phyloP scores from a whole-genome alignment of 2,797 vertebrate species.

The Pangasius macronema region DNA sequence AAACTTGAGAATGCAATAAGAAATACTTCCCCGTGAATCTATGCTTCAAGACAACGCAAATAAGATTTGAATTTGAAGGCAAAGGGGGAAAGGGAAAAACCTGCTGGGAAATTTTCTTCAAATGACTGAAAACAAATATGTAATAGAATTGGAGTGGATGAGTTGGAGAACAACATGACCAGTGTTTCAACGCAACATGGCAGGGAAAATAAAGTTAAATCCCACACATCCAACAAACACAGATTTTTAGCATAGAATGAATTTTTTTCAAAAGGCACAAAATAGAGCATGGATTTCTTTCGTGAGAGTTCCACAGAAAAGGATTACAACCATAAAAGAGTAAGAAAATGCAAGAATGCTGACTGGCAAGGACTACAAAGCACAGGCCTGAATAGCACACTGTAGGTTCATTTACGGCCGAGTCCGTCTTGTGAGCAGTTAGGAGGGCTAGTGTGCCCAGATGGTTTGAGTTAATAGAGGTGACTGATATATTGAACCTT shows the following conservation, averaged over 20 bases:
- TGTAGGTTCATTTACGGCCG: slow-evolving; percentile 13
- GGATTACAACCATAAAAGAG: slow-evolving; percentile 32
- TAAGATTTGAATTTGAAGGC: slow-evolving; percentile 49
- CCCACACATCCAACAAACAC: slow-evolving; percentile 42
- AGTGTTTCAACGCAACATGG: slow-evolving; percentile 42
- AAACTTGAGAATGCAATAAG: slow-evolving; percentile 67
- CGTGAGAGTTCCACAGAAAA: slow-evolving; percentile 9
- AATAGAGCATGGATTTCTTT: slow-evolving; percentile 34
- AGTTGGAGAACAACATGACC: slow-evolving; percentile 37
- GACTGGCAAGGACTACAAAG: slow-evolving; percentile 20
- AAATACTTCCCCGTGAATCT: slow-evolving; percentile 59
- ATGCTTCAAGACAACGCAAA: slow-evolving; percentile 49
- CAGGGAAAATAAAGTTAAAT: slow-evolving; percentile 51
- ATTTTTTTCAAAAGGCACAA: slow-evolving; percentile 40
- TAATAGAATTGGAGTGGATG: slow-evolving; percentile 35
- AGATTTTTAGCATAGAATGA: slow-evolving; percentile 18
- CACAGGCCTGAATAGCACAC: slow-evolving; percentile 13
- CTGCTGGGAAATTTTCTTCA: slow-evolving; percentile 50
- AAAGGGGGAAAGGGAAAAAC: slow-evolving; percentile 23
- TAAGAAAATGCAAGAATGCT: slow-evolving; percentile 12
- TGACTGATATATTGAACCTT: slow-evolving; percentile 37
- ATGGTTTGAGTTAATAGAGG: slow-evolving; percentile 44
- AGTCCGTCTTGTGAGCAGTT: slow-evolving; percentile 26
- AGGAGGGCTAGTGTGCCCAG: slow-evolving; percentile 34
- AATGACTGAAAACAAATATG: slow-evolving; percentile 54